Evolutionary conservation across 30 jellyfish, hydroid and myxozoan species (phyloP), one percentile per base, ranked within the genome.

Genomic region (Cassiopea andromeda): DNA sequence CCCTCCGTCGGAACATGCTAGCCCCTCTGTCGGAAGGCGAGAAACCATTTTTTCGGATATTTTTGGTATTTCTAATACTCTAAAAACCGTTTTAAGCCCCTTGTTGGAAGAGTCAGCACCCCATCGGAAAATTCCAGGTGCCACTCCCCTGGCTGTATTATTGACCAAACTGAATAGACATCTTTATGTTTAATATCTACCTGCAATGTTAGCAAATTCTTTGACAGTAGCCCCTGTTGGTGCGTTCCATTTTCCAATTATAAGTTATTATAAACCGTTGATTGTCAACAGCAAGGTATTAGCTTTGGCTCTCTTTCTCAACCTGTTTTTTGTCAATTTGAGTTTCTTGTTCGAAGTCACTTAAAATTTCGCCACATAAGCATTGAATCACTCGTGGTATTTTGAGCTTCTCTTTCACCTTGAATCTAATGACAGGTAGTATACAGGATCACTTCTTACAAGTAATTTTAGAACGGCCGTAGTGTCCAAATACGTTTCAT

Each of bases 371-470:
- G 76, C 84, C 89, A 75, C 89, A 76, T 66, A 7, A 57, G 7
- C 83, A 50, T 75, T 60, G 87, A 78, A 86, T 86, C 80, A 75
- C 50, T 50, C 27, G 82, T 44, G 80, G 90, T 66, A 81, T 66
- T 86, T 77, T 84, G 88, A 80, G 38, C 61, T 86, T 57, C 89
- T 61, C 72, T 59, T 45, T 15, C 87, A 49, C 82, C 88, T 85
- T 59, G 86, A 85, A 80, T 3, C 44, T 45, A 85, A 1, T 64
- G 93, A 85, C 93, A 85, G 87, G 45, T 73, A 82, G 57, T 45
- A 43, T 72, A 38, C 92, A 84, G 10, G 66, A 4, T 19, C 14
- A 74, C 44, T 66, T 66, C 44, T 27, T 2, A 12, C 44, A 46
- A 46, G 68, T 46, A 75, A 75, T 70, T 43, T 43, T 43, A 70